These are phyloP conservation scores for Mirza zaza DNA, from an alignment of 2,113 vertebrate species.

Conservation along the genomic window DNA sequence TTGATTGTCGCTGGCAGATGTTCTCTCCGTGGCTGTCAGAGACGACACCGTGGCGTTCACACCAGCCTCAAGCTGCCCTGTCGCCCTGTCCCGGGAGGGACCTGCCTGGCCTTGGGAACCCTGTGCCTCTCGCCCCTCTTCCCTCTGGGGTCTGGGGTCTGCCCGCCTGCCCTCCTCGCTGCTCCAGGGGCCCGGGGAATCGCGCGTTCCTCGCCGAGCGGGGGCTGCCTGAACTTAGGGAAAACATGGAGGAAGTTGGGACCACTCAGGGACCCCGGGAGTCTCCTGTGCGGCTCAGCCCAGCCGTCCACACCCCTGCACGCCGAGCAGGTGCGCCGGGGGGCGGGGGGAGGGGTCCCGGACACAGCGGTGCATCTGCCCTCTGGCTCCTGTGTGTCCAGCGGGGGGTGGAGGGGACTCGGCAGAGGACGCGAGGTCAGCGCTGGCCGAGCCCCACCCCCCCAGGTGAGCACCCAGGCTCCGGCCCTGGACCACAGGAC, in stretches of 20 bases:
- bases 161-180: background rate
- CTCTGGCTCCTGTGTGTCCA: too few species aligned
- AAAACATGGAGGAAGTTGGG: background rate
- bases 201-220: too few species aligned
- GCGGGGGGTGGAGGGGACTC: too few species aligned
- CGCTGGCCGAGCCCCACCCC: fast-evolving
- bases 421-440: background rate
- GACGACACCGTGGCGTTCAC: fast-evolving
- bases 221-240: background rate
- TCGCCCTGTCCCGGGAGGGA: fast-evolving
- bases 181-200: too few species aligned
- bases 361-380: fast-evolving
- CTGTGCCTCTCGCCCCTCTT: fast-evolving
- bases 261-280: background rate
- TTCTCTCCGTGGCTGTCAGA: background rate
- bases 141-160: fast-evolving
- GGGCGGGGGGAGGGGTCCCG: fast-evolving
- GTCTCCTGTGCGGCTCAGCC: background rate
- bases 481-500: background rate
- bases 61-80: fast-evolving
- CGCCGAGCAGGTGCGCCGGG: fast-evolving
- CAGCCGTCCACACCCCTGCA: fast-evolving
- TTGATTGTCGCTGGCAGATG: background rate
- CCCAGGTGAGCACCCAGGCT: fast-evolving
- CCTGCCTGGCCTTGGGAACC: fast-evolving